Evolutionary conservation across 1,140 invertebrate species (phyloP).

Genomic region (Dolichoris vasculosae): DNA sequence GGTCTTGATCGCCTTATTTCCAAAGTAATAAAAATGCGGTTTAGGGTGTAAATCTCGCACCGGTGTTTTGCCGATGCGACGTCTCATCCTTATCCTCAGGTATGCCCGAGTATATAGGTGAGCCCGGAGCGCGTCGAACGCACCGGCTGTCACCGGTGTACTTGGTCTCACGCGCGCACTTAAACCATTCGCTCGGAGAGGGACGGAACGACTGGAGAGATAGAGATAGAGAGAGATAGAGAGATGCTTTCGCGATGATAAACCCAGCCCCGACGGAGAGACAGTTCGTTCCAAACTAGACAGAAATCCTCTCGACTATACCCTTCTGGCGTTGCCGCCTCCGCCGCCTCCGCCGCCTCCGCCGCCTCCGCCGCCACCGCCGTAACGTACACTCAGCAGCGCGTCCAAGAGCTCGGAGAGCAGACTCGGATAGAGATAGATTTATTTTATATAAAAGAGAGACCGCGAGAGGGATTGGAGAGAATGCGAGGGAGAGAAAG

Average conservation of each 20-base stretch:
- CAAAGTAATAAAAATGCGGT: neutral
- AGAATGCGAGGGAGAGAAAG: slow-evolving; percentile 54
- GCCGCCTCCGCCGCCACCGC: no score
- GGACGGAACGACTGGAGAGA: neutral
- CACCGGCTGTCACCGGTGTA: neutral
- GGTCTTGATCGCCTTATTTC: slow-evolving; percentile 10
- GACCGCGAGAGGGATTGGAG: slow-evolving; percentile 49
- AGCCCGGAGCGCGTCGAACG: neutral
- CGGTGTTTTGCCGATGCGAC: no score
- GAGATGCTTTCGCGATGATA: slow-evolving; percentile 45
- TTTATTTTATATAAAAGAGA: slow-evolving; percentile 52
- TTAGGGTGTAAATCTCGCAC: neutral
- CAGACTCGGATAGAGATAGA: slow-evolving; percentile 49
- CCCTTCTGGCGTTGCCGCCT: neutral
- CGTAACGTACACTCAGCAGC: neutral
- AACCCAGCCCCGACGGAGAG: slow-evolving; percentile 6
- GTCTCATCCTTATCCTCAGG: neutral
- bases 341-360: slow-evolving; percentile 6
- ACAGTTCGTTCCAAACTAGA: slow-evolving; percentile 46
- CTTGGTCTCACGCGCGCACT: neutral
- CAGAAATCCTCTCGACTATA: slow-evolving; percentile 38
- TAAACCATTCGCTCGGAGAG: neutral
- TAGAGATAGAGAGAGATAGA: neutral
- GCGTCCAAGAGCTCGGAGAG: slow-evolving; percentile 6
- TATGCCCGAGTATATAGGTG: neutral